Percentiles rank a stretch among this genome's conserved stretches.
phyloP scores from a whole-genome alignment of 2,797 vertebrate genomes.

The Pelodytes ibericus region DNA sequence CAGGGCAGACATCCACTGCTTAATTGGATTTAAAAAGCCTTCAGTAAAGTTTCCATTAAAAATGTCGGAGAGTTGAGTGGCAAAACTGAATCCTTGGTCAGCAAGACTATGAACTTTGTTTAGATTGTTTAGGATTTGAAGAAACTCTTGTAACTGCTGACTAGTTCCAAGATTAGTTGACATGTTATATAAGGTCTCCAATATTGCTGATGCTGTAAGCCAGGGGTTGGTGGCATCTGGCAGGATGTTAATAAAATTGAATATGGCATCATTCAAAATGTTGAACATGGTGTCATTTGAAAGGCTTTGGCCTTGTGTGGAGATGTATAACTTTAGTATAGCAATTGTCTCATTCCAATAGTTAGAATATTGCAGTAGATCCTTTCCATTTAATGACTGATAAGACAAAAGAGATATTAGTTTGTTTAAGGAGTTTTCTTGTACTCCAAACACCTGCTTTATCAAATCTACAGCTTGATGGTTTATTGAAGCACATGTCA shows the following conservation, averaged over 20 bases:
- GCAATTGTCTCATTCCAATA: not conserved
- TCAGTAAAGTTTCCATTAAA: conserved; percentile 19
- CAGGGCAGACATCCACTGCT: not conserved
- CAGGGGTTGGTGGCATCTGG: conserved; percentile 4
- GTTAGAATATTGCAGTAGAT: conserved; percentile 11
- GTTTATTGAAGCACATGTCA: conserved; percentile 14
- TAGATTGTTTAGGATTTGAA: conserved; percentile 54
- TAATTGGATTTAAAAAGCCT: conserved; percentile 18
- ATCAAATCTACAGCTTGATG: not conserved
- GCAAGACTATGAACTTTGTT: conserved; percentile 56
- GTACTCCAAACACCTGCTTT: conserved; percentile 3
- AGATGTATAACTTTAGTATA: conserved; percentile 31
- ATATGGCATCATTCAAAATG: conserved; percentile 18
- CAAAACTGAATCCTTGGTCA: conserved; percentile 37
- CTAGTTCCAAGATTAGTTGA: conserved; percentile 58
- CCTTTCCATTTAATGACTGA: not conserved
- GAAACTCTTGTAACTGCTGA: conserved; percentile 50
- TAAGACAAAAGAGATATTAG: not conserved
- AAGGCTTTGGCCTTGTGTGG: not conserved
- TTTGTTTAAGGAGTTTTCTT: not conserved
- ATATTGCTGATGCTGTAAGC: conserved; percentile 36
- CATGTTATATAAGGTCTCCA: conserved; percentile 28
- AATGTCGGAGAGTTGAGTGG: conserved; percentile 45
- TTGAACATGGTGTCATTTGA: conserved; percentile 28
- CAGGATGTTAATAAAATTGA: conserved; percentile 4